phyloP scores from a whole-genome alignment of 2,797 vertebrate species.

The Urocyon cinereoargenteus region DNA sequence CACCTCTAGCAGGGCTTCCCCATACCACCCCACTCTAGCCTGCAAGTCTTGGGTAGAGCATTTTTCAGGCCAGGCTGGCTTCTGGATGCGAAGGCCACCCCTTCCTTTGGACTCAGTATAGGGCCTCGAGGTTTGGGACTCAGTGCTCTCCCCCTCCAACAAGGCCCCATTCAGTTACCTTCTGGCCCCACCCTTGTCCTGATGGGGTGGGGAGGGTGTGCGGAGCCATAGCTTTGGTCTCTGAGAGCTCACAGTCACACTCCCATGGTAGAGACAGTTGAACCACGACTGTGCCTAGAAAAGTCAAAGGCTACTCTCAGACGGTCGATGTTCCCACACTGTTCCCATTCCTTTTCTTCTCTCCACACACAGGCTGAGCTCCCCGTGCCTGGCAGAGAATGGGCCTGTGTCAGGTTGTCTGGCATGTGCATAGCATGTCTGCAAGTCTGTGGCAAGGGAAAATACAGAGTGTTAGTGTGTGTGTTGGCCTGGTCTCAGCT shows the following conservation, averaged over 20 bases:
- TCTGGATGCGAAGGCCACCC: background rate
- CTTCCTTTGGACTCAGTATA: background rate
- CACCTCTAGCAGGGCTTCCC: background rate
- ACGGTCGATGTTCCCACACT: background rate
- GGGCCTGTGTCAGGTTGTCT: background rate
- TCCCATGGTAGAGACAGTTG: background rate
- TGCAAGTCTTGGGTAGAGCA: background rate
- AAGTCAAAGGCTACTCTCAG: background rate
- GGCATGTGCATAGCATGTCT: background rate
- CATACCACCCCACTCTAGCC: background rate
- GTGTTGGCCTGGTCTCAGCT: background rate
- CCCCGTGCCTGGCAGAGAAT: background rate
- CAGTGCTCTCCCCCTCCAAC: background rate
- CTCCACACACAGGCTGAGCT: background rate
- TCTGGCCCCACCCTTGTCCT: background rate
- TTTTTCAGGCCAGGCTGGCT: constrained; percentile 19
- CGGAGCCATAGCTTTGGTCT: background rate
- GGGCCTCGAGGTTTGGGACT: background rate
- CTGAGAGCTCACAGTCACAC: background rate
- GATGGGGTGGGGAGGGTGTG: background rate
- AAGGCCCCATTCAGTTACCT: background rate
- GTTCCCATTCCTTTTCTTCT: background rate
- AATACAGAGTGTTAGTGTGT: background rate
- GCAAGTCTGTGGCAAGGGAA: background rate
- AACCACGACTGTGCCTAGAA: background rate